A percentile compares a stretch with the other conserved stretches of the same genome.
Conservation (phyloP, 2,888 invertebrate species). For the Tenthredo scrophulariae region DNA sequence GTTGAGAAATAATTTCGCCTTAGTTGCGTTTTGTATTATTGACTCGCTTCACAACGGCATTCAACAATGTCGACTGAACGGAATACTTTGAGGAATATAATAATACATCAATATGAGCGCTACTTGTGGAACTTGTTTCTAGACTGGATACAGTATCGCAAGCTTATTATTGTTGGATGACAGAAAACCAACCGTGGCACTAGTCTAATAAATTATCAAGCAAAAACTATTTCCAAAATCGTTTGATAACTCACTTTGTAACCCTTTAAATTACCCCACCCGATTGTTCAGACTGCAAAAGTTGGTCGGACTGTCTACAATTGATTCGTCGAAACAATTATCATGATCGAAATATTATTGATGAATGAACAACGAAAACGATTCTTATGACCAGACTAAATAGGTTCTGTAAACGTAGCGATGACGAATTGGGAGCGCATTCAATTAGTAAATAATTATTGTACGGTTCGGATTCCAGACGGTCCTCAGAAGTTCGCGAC, state of each 20-base stretch:
- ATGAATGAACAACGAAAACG: not conserved
- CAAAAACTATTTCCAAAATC: not conserved
- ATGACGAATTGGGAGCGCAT: not conserved
- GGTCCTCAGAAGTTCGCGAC: constrained; percentile 57
- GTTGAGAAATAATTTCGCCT: not conserved
- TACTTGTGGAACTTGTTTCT: not conserved
- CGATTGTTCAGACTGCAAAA: not conserved
- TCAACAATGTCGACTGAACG: not conserved
- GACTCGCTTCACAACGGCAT: not conserved
- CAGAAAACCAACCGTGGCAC: not conserved
- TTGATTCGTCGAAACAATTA: not conserved
- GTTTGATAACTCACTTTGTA: not conserved
- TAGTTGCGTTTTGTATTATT: not conserved
- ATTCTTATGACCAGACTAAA: not conserved
- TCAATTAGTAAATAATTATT: not conserved
- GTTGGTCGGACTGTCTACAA: not conserved
- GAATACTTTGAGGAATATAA: not conserved
- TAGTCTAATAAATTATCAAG: not conserved
- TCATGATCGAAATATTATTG: not conserved
- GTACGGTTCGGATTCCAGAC: not conserved
- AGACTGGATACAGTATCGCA: not conserved
- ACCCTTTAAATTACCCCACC: constrained; percentile 10
- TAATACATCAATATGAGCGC: not conserved
- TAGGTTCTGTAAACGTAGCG: not conserved
- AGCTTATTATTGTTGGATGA: not conserved